A percentile compares a stretch with the other conserved stretches of the same genome.
These are phyloP conservation scores for Aquatica leii DNA, from an alignment of 2,888 invertebrate genomes.

Conservation along the genomic window DNA sequence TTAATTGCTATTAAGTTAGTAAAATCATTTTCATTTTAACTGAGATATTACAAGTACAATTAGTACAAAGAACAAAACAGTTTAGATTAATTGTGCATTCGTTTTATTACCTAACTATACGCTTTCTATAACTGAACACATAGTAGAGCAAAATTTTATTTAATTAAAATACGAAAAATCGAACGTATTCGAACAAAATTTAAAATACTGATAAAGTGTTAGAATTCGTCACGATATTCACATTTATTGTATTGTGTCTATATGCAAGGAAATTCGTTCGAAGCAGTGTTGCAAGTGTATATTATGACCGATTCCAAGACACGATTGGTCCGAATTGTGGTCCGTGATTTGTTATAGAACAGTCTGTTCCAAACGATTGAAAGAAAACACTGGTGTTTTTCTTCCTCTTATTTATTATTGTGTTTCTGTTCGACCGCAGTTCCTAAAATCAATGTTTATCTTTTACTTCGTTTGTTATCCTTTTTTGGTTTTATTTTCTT, in stretches of 20 bases:
- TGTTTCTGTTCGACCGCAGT: slow-evolving; percentile 46
- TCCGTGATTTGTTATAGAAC: slow-evolving; percentile 50
- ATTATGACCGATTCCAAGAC: slow-evolving; percentile 34
- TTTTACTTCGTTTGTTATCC: slow-evolving; percentile 43
- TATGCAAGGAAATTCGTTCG: slow-evolving; percentile 32
- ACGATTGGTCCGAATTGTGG: slow-evolving; percentile 42
- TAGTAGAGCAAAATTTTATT: no score
- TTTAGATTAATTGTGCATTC: no score
- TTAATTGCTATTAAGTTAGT: no score
- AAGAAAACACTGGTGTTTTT: slow-evolving; percentile 50
- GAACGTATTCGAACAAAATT: no score
- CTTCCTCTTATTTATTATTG: slow-evolving; percentile 47
- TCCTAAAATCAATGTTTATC: slow-evolving; percentile 52
- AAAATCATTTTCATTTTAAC: no score
- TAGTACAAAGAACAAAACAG: no score
- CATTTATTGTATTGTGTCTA: slow-evolving; percentile 35
- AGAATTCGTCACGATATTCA: slow-evolving; percentile 29
- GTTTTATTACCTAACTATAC: no score
- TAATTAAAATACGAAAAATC: no score
- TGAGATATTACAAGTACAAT: no score
- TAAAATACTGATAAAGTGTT: no score
- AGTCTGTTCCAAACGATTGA: slow-evolving; percentile 51
- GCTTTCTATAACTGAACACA: no score
- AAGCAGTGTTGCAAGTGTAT: slow-evolving; percentile 32
- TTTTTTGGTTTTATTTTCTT: slow-evolving; percentile 15